Evolutionary conservation across 1,140 invertebrate genomes (phyloP), one percentile per base, ranked within the genome.

Genomic region (Drosophila ercepeae): DNA sequence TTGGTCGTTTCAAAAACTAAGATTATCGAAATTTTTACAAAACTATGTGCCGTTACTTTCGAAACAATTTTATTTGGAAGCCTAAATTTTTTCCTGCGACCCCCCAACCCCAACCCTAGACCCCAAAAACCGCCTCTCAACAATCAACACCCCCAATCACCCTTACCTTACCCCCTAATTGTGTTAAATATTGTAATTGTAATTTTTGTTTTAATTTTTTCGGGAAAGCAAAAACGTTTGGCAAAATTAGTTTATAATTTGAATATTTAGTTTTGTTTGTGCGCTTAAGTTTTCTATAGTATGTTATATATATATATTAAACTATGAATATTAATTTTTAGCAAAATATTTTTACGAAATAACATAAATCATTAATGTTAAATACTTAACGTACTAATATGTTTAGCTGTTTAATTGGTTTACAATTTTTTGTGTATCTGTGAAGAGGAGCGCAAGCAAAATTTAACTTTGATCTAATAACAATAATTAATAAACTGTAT

Each of bases 161-260:
- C 9, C 11, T 3, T 32, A 32, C 3, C 29, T 25, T 32, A 32
- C 16, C 41, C 39, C 50, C 54, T 61, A 63, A 75, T 83, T 75
- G 77, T 74, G 88, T 89, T 89, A 86, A 75, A 89, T 89, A 89
- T 89, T 84, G 81, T 84, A 84, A 86, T 86, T 86, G 76, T 84
- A 86, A 82, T 82, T 78, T 86, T 84, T 69, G 63, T 53, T 71
- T 89, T 75, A 71, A 78, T 70, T 71, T 72, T 69, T 90, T 90
- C 75, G 88, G 88, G 88, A 90, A 90, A 90, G 78, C 88, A 90
- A 90, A 84, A 76, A 88, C 78, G 75, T 90, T 89, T 89, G 86
- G 86, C 81, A 89, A 89, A 82, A 86, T 74, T 88, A 89, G 86
- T 76, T 89, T 65, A 67, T 84, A 89, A 83, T 88, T 88, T 88